phyloP scores from a whole-genome alignment of 1,140 invertebrate species.

The Tetranychus urticae region DNA sequence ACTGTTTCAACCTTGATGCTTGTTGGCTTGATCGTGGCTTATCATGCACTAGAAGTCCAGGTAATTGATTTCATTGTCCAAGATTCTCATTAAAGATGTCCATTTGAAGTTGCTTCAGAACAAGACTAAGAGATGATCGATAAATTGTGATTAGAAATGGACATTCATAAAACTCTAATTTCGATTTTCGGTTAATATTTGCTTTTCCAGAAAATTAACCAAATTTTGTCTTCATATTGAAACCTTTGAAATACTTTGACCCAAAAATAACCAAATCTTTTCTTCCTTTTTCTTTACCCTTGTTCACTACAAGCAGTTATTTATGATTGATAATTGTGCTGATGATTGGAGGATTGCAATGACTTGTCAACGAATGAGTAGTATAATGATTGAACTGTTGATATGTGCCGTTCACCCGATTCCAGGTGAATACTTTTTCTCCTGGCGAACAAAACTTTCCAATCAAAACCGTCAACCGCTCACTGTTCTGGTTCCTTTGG shows the following conservation, averaged over 20 bases:
- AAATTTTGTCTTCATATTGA: too few species aligned
- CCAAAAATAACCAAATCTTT: too few species aligned
- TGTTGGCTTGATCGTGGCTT: slow-evolving; percentile 91
- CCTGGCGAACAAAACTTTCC: slow-evolving; percentile 61
- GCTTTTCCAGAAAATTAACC: too few species aligned
- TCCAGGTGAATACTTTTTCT: slow-evolving; percentile 82
- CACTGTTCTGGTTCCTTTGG: slow-evolving; percentile 52
- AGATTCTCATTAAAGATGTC: too few species aligned
- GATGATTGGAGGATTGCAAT: slow-evolving; percentile 99
- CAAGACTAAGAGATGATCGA: background rate
- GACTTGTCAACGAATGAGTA: slow-evolving; percentile 81
- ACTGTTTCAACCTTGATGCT: slow-evolving; percentile 95
- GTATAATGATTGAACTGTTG: slow-evolving; percentile 71
- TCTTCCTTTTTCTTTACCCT: background rate
- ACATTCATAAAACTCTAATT: too few species aligned
- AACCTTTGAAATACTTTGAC: too few species aligned
- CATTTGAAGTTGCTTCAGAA: background rate
- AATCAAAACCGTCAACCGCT: slow-evolving; percentile 23
- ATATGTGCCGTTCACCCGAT: slow-evolving; percentile 94
- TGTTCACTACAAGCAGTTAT: slow-evolving; percentile 37
- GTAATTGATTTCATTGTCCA: background rate
- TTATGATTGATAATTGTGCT: slow-evolving; percentile 98
- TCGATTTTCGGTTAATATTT: too few species aligned
- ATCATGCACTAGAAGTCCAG: slow-evolving; percentile 98
- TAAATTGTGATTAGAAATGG: too few species aligned